phyloP scores from a whole-genome alignment of 1,140 invertebrate genomes.

The Drosophila repleta region DNA sequence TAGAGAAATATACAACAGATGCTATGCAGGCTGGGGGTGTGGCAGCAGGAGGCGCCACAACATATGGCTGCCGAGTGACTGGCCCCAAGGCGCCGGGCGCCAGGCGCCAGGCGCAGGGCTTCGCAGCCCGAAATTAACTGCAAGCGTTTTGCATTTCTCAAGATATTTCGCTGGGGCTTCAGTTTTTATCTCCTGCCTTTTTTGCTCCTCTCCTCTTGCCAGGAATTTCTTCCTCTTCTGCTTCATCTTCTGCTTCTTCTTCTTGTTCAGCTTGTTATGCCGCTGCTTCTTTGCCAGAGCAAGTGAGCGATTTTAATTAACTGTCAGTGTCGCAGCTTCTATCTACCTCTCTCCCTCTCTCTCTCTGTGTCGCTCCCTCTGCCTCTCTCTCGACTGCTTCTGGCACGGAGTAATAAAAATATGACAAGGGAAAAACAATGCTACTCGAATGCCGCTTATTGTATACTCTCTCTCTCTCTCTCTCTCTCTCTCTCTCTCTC shows the following conservation, averaged over 20 bases:
- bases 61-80: conserved; percentile 21
- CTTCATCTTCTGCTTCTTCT: background rate
- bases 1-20: no score
- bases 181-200: conserved; percentile 25
- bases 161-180: conserved; percentile 31
- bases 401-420: conserved; percentile 21
- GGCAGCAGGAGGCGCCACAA: background rate
- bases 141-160: conserved; percentile 37
- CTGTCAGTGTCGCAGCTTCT: conserved; percentile 58
- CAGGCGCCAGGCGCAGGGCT: background rate
- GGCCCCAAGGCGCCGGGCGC: conserved; percentile 20
- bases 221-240: background rate
- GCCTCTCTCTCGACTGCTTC: conserved; percentile 7
- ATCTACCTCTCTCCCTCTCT: conserved; percentile 1
- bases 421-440: conserved; percentile 3
- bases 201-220: background rate
- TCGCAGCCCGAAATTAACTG: conserved; percentile 17
- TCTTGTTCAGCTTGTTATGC: conserved; percentile 4
- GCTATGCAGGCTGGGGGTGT: background rate
- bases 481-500: no score
- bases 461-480: background rate
- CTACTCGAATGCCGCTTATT: background rate
- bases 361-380: background rate
- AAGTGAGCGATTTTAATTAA: conserved; percentile 73
- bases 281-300: conserved; percentile 28